Evolutionary conservation across 1,140 invertebrate genomes (phyloP).

Genomic region (Formica exsecta): DNA sequence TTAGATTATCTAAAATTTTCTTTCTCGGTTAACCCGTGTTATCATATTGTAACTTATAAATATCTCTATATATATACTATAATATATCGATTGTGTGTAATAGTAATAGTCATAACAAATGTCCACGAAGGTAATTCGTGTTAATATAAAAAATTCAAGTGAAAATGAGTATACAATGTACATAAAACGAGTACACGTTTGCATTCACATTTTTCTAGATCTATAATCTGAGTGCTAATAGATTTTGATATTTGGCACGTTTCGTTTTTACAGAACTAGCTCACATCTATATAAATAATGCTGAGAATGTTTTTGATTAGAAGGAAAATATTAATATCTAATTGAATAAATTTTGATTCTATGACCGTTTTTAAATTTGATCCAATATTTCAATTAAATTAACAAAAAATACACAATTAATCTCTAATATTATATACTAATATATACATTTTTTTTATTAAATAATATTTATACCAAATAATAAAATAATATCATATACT

Average conservation of each 20-base stretch:
- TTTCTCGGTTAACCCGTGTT: constrained; percentile 4
- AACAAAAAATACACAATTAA: neutral
- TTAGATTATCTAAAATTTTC: constrained; percentile 31
- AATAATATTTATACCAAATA: neutral
- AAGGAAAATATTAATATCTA: constrained; percentile 32
- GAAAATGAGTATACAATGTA: constrained; percentile 51
- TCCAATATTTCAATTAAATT: neutral
- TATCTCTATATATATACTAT: constrained; percentile 48
- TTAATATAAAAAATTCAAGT: constrained; percentile 60
- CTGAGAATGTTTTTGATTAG: constrained; percentile 23
- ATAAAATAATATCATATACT: neutral
- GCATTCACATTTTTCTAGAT: constrained; percentile 33
- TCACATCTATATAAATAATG: constrained; percentile 44
- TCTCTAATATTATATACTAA: too few species aligned
- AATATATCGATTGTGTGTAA: constrained; percentile 46
- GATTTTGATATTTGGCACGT: constrained; percentile 64
- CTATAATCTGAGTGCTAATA: constrained; percentile 50
- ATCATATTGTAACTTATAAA: constrained; percentile 46
- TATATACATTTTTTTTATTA: neutral
- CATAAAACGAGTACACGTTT: constrained; percentile 32
- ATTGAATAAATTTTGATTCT: constrained; percentile 37
- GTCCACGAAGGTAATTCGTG: constrained; percentile 49
- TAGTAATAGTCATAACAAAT: constrained; percentile 56
- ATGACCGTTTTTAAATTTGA: constrained; percentile 19
- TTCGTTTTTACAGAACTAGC: constrained; percentile 44